phyloP scores from a whole-genome alignment of 2,888 invertebrate genomes.

The Orthosia cruda region DNA sequence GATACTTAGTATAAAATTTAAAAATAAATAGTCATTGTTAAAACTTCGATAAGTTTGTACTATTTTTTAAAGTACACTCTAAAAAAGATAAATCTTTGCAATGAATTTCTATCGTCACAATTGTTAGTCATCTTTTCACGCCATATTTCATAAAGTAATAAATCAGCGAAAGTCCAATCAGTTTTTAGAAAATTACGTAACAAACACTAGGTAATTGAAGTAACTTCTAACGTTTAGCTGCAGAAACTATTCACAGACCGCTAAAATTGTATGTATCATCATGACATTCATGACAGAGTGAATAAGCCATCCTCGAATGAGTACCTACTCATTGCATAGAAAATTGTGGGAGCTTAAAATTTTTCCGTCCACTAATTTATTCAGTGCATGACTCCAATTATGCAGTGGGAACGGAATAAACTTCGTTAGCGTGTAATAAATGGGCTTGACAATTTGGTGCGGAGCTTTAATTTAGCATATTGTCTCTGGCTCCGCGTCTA shows the following conservation, averaged over 20 bases:
- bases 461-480: constrained; percentile 79
- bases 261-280: no score
- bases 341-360: constrained; percentile 40
- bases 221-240: not conserved
- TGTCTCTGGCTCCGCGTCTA: constrained; percentile 70
- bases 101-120: no score
- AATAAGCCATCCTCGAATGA: constrained; percentile 25
- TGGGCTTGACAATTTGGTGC: constrained; percentile 78
- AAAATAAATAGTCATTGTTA: no score
- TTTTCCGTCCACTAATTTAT: constrained; percentile 78
- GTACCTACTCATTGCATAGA: constrained; percentile 26
- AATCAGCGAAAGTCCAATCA: no score
- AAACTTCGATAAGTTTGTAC: no score
- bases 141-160: not conserved
- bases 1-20: no score
- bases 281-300: no score
- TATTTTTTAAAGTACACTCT: no score
- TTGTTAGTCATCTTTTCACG: not conserved
- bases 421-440: constrained; percentile 87
- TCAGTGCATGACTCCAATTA: constrained; percentile 86
- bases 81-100: no score
- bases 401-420: constrained; percentile 84
- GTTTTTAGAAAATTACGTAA: no score
- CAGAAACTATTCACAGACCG: not conserved
- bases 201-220: no score